Base-by-base conservation (phyloP, 2,113 vertebrate genomes). In the Glareola pratincola region DNA sequence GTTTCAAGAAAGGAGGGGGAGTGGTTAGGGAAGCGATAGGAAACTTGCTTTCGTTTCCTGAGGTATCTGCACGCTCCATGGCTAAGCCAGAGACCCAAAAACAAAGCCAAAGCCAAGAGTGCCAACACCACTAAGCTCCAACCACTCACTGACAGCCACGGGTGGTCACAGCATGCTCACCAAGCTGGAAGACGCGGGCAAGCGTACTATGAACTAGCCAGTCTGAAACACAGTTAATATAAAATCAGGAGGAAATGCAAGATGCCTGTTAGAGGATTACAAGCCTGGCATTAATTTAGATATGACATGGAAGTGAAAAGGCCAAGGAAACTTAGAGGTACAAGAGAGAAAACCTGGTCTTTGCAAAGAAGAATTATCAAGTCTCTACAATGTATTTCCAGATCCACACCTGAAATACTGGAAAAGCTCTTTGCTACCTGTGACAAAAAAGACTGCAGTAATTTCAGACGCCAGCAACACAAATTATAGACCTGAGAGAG, bases 101-200 rank as follows among this genome's bases (percentile, higher is more conserved):
- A 54, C 22, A 27, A 80, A 56, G 12, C 12, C 4, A 0, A 30
- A 73, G 30, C n/a, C 3, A 1, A 26, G 32, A 54, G 22, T 4
- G 2, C 16, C 53, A 30, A 7, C 2, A 3, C 19, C 73, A 43
- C 16, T 0, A 2, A 34, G 30, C 3, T 32, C 56, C 41, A 30
- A 10, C 13, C 5, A 4, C 8, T 11, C 41, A 16, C 24, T 4
- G 0, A 8, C 6, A 6, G 8, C 3, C 30, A 21, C 1, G 8
- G 48, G 27, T 20, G n/a, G 5, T 12, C 73, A 9, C 30, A 15
- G 37, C 30, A 3, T 3, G 14, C 4, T 17, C 63, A 18, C 41
- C 2, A 12, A 39, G 23, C 56, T 51, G 50, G n/a, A 43, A 54
- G 54, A 34, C 2, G 0, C 2, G 32, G 34, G 14, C 47, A 6